Base-by-base conservation (phyloP, 2,797 vertebrate species). In the Alfaro cultratus region DNA sequence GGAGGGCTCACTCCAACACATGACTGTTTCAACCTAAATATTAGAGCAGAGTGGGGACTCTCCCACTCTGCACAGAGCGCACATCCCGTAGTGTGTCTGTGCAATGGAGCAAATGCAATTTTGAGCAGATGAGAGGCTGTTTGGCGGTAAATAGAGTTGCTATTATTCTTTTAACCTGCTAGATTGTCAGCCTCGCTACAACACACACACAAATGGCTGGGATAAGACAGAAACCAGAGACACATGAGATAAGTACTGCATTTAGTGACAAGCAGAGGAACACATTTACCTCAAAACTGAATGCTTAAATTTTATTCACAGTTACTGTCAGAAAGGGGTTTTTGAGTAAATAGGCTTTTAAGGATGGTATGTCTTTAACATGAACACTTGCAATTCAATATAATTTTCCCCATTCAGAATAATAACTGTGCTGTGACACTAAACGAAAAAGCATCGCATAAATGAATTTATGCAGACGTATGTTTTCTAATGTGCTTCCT, bases 141-240 rank as follows among this genome's bases (percentile, higher is more conserved):
- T 94, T 92, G 90, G 91, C 31, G 92, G 91, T 94, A 94, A 95
- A 95, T 92, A 94, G 93, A 91, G 92, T 91, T 93, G 92, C 93
- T 94, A 94, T 95, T 94, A 95, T 94, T 95, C 94, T 93, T 95
- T 95, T 94, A 95, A 95, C 94, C 94, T 94, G 92, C 91, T 92
- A 87, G 90, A 92, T 91, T 93, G 92, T 91, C 89, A 89, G 89
- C 82, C 83, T 86, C 75, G 82, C 83, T 80, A 88, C 67, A 70
- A 70, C 67, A 29, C 74, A 29, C 74, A 89, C 89, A 84, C 82
- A 81, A 75, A 39, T 80, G 83, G 85, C 79, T 76, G 83, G 70
- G 80, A 80, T 78, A 78, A 85, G 86, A 86, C 77, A 82, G 82
- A 85, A 81, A 78, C 78, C 79, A 86, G 81, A 84, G 70, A 79